phyloP scores from a whole-genome alignment of 2,797 vertebrate genomes.

The Glossophaga mutica region DNA sequence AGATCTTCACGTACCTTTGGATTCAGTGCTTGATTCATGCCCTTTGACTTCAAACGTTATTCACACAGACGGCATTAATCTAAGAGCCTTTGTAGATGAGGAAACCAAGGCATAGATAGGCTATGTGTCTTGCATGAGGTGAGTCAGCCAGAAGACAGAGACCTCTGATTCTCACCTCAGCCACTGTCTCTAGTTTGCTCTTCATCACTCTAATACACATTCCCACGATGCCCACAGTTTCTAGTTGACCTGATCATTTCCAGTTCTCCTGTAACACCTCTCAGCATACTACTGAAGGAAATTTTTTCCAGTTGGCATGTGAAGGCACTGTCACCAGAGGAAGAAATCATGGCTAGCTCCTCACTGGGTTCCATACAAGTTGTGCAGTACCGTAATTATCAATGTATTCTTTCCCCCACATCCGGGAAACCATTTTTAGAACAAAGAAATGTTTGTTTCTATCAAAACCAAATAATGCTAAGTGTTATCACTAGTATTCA shows the following conservation, averaged over 20 bases:
- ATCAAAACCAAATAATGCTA: constrained; percentile 15
- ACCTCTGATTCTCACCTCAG: background rate
- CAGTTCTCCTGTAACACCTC: background rate
- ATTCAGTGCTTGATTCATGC: background rate
- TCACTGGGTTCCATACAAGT: background rate
- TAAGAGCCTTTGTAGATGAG: background rate
- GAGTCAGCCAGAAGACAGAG: background rate
- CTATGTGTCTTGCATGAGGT: background rate
- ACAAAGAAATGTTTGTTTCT: background rate
- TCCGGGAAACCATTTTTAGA: background rate
- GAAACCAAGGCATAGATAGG: background rate
- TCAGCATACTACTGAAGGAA: background rate
- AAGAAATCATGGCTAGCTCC: background rate
- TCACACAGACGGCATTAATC: background rate
- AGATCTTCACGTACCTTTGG: background rate
- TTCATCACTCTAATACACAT: background rate
- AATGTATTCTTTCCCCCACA: background rate
- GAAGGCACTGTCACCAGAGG: background rate
- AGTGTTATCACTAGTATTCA: background rate
- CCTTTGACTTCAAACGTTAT: background rate
- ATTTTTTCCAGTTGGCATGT: background rate
- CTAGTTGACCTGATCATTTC: background rate
- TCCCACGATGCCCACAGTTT: background rate
- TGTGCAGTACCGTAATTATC: background rate
- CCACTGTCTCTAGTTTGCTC: background rate